Evolutionary conservation across 2,797 vertebrate species (phyloP).

Genomic region (Tinamus major): DNA sequence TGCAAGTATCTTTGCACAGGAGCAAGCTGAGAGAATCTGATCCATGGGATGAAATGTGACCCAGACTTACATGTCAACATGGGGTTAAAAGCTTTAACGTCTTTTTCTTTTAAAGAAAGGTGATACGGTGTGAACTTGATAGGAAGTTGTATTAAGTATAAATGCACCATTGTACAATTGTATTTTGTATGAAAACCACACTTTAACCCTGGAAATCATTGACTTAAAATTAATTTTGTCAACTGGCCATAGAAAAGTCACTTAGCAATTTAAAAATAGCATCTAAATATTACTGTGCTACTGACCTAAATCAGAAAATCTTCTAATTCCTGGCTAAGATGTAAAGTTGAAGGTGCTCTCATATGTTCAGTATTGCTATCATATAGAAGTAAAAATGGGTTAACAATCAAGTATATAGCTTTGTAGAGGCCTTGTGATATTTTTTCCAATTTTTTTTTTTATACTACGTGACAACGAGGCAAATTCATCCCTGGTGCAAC

Average conservation of each 20-base stretch:
- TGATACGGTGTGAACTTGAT: background rate
- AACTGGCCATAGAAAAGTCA: background rate
- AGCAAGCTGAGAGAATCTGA: background rate
- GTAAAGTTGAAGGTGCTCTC: background rate
- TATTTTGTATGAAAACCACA: background rate
- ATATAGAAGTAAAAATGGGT: slow-evolving; percentile 8
- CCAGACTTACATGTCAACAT: background rate
- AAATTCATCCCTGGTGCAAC: slow-evolving; percentile 20
- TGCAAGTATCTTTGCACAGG: background rate
- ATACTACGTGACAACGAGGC: background rate
- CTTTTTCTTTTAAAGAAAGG: background rate
- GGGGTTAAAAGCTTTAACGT: background rate
- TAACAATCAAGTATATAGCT: background rate
- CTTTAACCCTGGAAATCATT: slow-evolving; percentile 26
- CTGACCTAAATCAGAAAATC: slow-evolving; percentile 63
- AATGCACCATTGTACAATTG: background rate
- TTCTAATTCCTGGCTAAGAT: slow-evolving; percentile 26
- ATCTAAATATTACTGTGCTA: slow-evolving; percentile 42
- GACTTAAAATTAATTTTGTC: slow-evolving; percentile 37
- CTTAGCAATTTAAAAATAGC: slow-evolving; percentile 51
- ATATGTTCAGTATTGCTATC: background rate
- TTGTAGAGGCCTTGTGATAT: slow-evolving; percentile 26
- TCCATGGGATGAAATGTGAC: background rate
- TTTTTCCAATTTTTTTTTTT: background rate
- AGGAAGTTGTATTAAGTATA: background rate